Evolutionary conservation across 2,797 vertebrate species (phyloP).

Genomic region (Melanotaenia nigrans): DNA sequence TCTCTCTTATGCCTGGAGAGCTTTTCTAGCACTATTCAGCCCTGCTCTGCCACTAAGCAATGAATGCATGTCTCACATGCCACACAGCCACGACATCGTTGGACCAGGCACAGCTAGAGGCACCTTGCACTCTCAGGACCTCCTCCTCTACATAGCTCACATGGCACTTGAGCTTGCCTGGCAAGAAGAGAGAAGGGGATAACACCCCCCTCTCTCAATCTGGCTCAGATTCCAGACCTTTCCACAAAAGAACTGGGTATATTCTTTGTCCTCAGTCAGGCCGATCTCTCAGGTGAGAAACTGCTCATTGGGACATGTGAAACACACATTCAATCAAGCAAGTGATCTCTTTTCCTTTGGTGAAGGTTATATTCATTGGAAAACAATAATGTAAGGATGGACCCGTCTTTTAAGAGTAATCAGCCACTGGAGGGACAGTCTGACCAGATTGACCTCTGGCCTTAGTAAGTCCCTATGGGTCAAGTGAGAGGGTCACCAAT

Average conservation of each 20-base stretch:
- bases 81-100: constrained; percentile 70
- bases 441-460: constrained; percentile 74
- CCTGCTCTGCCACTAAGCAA: constrained; percentile 57
- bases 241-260: constrained; percentile 39
- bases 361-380: constrained; percentile 62
- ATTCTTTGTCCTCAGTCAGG: constrained; percentile 12
- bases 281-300: constrained; percentile 44
- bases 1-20: constrained; percentile 73
- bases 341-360: constrained; percentile 41
- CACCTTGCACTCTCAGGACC: constrained; percentile 62
- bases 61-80: constrained; percentile 79
- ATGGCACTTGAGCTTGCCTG: constrained; percentile 59
- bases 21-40: constrained; percentile 67
- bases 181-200: constrained; percentile 47
- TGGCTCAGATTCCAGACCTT: constrained; percentile 46
- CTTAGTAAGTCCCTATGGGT: constrained; percentile 68
- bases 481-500: constrained; percentile 69
- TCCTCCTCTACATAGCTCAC: constrained; percentile 68
- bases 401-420: constrained; percentile 58
- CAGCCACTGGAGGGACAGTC: constrained; percentile 59
- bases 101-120: constrained; percentile 72
- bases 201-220: constrained; percentile 33
- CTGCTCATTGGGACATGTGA: constrained; percentile 45
- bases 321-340: constrained; percentile 43
- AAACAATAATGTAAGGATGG: constrained; percentile 62